Conservation (phyloP, 2,797 vertebrate genomes). For the Channallabes apus region DNA sequence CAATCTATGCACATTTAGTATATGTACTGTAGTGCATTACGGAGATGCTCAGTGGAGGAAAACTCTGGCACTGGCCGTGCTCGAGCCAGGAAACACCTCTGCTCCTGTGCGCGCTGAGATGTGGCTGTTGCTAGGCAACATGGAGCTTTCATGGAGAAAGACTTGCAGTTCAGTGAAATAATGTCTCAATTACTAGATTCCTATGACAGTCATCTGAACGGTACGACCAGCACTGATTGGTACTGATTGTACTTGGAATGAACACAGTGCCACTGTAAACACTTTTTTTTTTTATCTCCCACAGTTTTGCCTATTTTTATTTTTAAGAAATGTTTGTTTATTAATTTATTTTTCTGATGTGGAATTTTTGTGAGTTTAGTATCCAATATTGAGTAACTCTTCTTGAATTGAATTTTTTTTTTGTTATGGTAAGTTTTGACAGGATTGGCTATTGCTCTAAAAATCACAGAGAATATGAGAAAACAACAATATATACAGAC, state of each 20-base stretch:
- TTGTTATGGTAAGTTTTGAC: background rate
- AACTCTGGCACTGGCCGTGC: constrained; percentile 56
- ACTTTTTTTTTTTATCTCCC: background rate
- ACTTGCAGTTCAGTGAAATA: constrained; percentile 56
- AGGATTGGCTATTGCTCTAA: background rate
- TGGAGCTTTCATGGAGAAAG: constrained; percentile 68
- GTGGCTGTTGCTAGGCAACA: constrained; percentile 79
- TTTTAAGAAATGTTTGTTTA: background rate
- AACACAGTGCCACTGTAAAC: constrained; percentile 18
- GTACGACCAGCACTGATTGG: constrained; percentile 37
- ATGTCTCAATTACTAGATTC: constrained; percentile 59
- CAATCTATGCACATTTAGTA: constrained; percentile 27
- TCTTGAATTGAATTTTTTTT: background rate
- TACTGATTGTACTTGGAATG: constrained; percentile 36
- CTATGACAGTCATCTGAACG: constrained; percentile 47
- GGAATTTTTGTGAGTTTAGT: background rate
- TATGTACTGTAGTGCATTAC: constrained; percentile 38
- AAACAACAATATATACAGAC: background rate
- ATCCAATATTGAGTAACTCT: background rate
- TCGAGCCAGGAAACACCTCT: constrained; percentile 78
- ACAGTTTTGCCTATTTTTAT: background rate
- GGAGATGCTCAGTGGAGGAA: constrained; percentile 33
- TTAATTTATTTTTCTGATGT: background rate
- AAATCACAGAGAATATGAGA: background rate
- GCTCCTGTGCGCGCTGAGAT: constrained; percentile 72